These are phyloP conservation scores for Hycleus phaleratus DNA, from an alignment of 1,140 invertebrate species.

Conservation along the genomic window DNA sequence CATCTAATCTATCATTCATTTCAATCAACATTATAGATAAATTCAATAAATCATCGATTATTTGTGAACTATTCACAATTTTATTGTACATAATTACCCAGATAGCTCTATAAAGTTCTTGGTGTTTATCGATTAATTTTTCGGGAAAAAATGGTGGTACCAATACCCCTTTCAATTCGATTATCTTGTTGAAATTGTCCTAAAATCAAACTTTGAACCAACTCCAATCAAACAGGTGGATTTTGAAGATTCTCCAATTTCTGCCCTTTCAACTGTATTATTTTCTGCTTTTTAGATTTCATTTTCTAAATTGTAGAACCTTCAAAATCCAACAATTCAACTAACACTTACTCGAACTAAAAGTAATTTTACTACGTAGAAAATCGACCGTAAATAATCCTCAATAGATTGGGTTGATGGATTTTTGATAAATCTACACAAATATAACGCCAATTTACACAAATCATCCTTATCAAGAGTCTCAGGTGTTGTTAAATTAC, in stretches of 20 bases:
- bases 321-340: too few relatives aligned
- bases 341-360: too few relatives aligned
- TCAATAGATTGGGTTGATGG: neutral
- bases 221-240: too few relatives aligned
- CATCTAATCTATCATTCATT: too few relatives aligned
- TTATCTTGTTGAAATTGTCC: neutral
- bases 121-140: neutral
- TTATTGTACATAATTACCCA: too few relatives aligned
- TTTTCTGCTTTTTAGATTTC: too few relatives aligned
- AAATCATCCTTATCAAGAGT: neutral
- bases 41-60: too few relatives aligned
- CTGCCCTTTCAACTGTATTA: too few relatives aligned
- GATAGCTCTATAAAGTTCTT: neutral
- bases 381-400: neutral
- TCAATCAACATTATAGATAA: too few relatives aligned
- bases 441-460: neutral
- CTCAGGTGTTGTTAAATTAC: neutral
- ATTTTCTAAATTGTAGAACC: too few relatives aligned
- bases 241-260: too few relatives aligned
- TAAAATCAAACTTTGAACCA: neutral
- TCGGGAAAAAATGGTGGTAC: neutral
- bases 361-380: conserved; percentile 2
- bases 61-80: too few relatives aligned
- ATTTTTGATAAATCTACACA: neutral
- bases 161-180: neutral